phyloP scores from a whole-genome alignment of 2,113 vertebrate genomes.

The Cryptotis parvus region DNA sequence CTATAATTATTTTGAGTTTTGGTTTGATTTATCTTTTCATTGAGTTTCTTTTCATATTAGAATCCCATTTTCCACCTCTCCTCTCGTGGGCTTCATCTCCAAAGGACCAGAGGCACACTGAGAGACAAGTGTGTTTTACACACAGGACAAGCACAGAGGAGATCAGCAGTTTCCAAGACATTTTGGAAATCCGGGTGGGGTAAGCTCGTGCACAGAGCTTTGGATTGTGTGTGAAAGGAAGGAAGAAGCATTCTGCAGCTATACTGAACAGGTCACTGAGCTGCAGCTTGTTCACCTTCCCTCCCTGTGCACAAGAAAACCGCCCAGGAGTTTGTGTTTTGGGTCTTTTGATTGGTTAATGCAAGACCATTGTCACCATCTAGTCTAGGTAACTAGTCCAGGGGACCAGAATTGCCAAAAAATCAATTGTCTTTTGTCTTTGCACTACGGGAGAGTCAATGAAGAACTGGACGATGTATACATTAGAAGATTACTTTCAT shows the following conservation, averaged over 20 bases:
- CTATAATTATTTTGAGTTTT: neutral
- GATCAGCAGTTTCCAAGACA: neutral
- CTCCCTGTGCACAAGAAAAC: no score
- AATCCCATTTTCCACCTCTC: neutral
- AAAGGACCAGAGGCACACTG: neutral
- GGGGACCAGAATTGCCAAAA: neutral
- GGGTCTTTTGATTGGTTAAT: constrained; percentile 31
- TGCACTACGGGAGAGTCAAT: constrained; percentile 55
- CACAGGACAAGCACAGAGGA: neutral
- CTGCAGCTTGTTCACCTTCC: neutral
- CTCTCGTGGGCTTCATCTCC: neutral
- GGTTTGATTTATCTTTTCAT: neutral
- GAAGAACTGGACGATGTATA: neutral
- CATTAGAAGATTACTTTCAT: neutral
- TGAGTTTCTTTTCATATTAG: neutral
- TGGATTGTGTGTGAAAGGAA: neutral
- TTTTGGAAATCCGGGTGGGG: neutral
- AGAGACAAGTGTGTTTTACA: rapidly evolving
- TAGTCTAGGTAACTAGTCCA: neutral
- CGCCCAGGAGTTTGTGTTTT: no score
- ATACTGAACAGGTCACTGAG: neutral
- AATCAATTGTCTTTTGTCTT: constrained; percentile 34
- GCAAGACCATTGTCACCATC: constrained; percentile 9
- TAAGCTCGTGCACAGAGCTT: neutral
- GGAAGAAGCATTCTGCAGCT: neutral